Evolutionary conservation across 2,888 invertebrate species (phyloP), one percentile per base, ranked within the genome.

Genomic region (Cephus runcator): DNA sequence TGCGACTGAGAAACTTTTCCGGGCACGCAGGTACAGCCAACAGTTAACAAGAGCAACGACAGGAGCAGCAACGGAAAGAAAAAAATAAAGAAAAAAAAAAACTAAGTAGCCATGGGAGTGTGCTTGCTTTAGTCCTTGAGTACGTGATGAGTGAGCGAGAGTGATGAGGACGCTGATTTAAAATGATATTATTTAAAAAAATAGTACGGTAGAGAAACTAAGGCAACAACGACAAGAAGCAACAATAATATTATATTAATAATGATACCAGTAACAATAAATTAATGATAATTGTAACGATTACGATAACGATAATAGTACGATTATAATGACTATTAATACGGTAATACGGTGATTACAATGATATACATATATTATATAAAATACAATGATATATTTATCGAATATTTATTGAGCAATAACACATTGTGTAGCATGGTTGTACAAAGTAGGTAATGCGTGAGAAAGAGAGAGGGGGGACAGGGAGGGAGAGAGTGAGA

Each of bases 371-470:
- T 86, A 85, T 87, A 86, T 85, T 88, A 87, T 83, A 88, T 86
- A 84, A 89, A 89, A 89, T 85, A 87, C 87, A 88, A 88, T 88
- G 86, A 89, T 88, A 90, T 90, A 91, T 91, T 90, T 90, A 90
- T 90, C 89, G 89, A 90, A 89, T 89, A 91, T 90, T 89, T 89
- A 89, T 89, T 88, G 85, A 88, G 87, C 85, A 87, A 87, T 84
- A 84, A 79, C 84, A 78, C 79, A 84, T 84, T 84, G 86, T 85
- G 85, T 90, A 90, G 89, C 82, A 87, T 84, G 85, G 83, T 89
- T 91, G 90, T 91, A 91, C 90, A 90, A 90, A 90, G 87, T 88
- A 88, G 88, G 80, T 85, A 85, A 85, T 68, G 30, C 23, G 35
- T 15, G 34, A 75, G 15, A 31, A 3, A 56, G 23, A 84, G 34